Conservation (phyloP, 2,797 vertebrate species). For the Gephyroberyx darwinii region DNA sequence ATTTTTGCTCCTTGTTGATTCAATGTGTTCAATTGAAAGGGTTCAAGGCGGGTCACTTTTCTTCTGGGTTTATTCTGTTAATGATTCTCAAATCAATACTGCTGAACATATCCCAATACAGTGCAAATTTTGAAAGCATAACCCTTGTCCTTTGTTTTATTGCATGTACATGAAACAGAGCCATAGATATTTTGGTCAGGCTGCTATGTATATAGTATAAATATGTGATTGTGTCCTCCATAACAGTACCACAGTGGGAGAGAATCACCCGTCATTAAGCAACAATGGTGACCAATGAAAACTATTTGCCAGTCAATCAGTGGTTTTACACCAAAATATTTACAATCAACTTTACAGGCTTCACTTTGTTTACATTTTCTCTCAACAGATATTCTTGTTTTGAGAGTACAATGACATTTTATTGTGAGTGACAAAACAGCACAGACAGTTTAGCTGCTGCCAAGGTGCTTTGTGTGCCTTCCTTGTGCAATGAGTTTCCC, state of each 20-base stretch:
- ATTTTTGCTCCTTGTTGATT: conserved; percentile 89
- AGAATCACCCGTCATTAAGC: neutral
- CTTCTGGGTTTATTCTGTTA: conserved; percentile 68
- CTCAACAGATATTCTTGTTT: neutral
- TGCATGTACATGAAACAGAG: conserved; percentile 45
- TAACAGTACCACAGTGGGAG: neutral
- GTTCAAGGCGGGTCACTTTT: conserved; percentile 71
- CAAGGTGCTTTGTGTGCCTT: conserved; percentile 93
- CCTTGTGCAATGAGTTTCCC: conserved; percentile 95
- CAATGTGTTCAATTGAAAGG: conserved; percentile 88
- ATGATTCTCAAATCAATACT: conserved; percentile 77
- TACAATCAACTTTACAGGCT: conserved; percentile 23
- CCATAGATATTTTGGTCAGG: neutral
- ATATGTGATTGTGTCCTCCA: neutral
- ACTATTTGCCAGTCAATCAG: neutral
- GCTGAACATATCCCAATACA: conserved; percentile 83
- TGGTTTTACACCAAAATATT: conserved; percentile 24
- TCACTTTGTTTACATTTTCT: neutral
- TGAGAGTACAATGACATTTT: neutral
- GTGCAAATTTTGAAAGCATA: conserved; percentile 75
- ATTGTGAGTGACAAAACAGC: conserved; percentile 14
- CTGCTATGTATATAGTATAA: neutral
- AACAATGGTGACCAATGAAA: neutral
- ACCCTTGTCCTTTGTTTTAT: conserved; percentile 73
- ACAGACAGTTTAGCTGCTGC: conserved; percentile 71